These are phyloP conservation scores for Myrmophylax atrothorax DNA, from an alignment of 2,113 vertebrate genomes.

Conservation along the genomic window DNA sequence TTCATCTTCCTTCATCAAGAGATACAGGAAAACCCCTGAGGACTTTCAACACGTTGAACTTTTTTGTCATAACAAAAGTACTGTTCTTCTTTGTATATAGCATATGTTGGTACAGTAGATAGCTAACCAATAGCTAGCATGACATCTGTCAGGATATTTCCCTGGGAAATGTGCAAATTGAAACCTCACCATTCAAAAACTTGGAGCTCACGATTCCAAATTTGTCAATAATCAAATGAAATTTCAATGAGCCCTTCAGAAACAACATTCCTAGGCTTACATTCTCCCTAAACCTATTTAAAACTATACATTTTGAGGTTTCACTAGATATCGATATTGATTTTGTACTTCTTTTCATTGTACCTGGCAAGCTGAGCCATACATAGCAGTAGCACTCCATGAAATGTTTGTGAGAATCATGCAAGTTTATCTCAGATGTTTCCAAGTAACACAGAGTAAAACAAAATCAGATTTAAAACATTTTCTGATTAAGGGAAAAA, in stretches of 20 bases:
- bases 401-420: neutral
- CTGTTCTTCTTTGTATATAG: neutral
- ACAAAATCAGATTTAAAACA: neutral
- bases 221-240: neutral
- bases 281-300: neutral
- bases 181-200: neutral
- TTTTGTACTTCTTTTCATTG: neutral
- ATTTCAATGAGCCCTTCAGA: neutral
- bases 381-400: neutral
- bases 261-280: neutral
- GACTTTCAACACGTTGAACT: neutral
- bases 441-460: neutral
- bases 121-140: neutral
- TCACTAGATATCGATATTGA: neutral
- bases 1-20: neutral
- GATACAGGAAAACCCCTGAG: neutral
- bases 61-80: neutral
- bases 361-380: neutral
- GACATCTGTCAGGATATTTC: neutral
- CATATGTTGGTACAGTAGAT: neutral
- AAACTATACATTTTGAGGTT: neutral
- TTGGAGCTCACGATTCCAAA: neutral
- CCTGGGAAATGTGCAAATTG: neutral
- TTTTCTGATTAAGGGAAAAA: neutral
- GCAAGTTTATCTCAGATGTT: neutral